A percentile compares a stretch with the other conserved stretches of the same genome.
These are phyloP conservation scores for Eueremaeus valkanovi DNA, from an alignment of 2,888 invertebrate species.

Conservation along the genomic window DNA sequence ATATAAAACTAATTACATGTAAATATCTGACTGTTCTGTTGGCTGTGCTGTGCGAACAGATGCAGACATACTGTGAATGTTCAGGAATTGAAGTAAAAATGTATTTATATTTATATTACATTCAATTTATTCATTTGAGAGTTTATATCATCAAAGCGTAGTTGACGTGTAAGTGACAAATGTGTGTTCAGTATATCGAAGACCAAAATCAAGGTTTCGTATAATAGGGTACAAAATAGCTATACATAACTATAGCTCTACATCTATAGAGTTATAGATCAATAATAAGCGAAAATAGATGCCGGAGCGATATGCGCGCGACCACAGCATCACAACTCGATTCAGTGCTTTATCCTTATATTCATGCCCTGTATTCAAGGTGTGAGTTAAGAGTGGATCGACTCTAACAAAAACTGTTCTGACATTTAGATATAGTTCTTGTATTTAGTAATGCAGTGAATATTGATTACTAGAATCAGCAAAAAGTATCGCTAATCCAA, in stretches of 20 bases:
- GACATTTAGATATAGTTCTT: too few relatives aligned
- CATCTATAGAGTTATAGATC: slow-evolving; percentile 8
- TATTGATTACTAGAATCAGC: background rate
- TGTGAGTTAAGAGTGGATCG: background rate
- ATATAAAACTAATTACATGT: slow-evolving; percentile 3
- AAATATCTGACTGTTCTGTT: too few relatives aligned
- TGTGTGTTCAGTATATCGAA: background rate
- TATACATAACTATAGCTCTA: slow-evolving; percentile 8
- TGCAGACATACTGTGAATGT: background rate
- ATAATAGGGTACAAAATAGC: background rate
- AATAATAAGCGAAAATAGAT: slow-evolving; percentile 14
- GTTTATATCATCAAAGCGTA: background rate
- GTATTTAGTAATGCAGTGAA: background rate
- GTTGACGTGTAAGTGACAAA: background rate
- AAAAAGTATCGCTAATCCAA: background rate
- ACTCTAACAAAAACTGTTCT: background rate
- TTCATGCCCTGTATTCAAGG: background rate
- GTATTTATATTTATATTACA: background rate
- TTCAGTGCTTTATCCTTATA: background rate
- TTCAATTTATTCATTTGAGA: background rate
- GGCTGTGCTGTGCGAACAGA: too few relatives aligned
- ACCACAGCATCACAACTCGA: background rate
- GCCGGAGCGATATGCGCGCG: background rate
- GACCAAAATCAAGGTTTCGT: background rate
- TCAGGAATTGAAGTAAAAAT: background rate